Evolutionary conservation across 2,888 invertebrate genomes (phyloP), one percentile per base, ranked within the genome.

Genomic region (Cryptocephalus primarius): DNA sequence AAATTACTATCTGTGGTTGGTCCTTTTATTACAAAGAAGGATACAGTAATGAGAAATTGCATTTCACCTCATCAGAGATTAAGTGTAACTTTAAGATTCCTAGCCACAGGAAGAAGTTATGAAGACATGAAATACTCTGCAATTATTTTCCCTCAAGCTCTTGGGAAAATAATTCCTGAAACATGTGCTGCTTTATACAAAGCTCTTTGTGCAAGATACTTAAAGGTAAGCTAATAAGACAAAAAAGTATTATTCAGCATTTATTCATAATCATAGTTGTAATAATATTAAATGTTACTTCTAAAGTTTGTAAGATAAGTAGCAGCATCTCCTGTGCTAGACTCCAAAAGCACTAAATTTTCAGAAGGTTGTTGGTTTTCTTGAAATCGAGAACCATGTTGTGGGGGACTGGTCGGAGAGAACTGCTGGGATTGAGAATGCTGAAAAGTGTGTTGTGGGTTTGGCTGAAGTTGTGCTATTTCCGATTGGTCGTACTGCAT

Each of bases 1-100:
- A 45, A 45, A 45, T 45, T 45, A 32, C 39, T 45, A 33, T 39
- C 39, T 40, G 40, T 45, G 45, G 39, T 40, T 45, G 11, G 11
- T 45, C 45, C 39, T 40, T 10, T 45, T 31, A 45, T 45, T 22
- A 22, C 3, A 22, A 22, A 22, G 6, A 22, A 22, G 6, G 22
- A 22, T 22, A 22, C 22, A 22, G 22, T 22, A 4, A 22, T 22
- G 22, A 22, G 22, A 6, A 22, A 22, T 22, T 4, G 22, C 6
- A 22, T 22, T 22, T 6, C 22, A 4, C 3, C 22, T 2, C 22
- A 22, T 6, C 3, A 22, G 6, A 22, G 22, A 22, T 22, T 22
- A 22, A 4, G 3, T 4, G 22, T 22, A 4, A 22, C 22, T 22
- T 22, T 22, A 6, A 22, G 22, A 22, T 22, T 22, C 22, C 22